Conservation (phyloP, 2,113 vertebrate genomes). For the Pollachius pollachius region DNA sequence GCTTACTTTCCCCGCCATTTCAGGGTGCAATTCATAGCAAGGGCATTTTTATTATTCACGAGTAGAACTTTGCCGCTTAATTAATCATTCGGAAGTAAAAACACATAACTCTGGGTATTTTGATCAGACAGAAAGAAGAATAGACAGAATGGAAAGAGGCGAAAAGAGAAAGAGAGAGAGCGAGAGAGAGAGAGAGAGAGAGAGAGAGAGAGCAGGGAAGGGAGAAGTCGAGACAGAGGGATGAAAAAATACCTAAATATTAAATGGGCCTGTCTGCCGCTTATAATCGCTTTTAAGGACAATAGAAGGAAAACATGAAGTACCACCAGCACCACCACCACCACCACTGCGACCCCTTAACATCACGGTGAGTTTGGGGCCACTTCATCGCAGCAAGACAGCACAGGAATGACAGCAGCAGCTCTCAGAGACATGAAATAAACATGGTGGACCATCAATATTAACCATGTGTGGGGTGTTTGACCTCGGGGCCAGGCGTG, state of each 20-base stretch:
- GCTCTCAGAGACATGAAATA: conserved; percentile 32
- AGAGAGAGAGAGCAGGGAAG: neutral
- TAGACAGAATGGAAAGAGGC: too few species aligned
- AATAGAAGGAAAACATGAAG: conserved; percentile 28
- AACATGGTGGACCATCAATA: conserved; percentile 48
- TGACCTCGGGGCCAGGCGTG: too few species aligned
- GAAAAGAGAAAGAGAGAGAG: neutral
- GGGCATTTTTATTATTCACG: too few species aligned
- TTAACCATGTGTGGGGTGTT: conserved; percentile 32
- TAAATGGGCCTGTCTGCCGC: conserved; percentile 65
- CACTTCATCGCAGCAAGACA: conserved; percentile 38
- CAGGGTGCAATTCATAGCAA: too few species aligned
- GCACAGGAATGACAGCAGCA: conserved; percentile 8
- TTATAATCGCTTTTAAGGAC: conserved; percentile 67
- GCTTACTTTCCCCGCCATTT: too few species aligned
- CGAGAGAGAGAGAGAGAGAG: neutral
- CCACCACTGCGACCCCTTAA: neutral
- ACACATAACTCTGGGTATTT: too few species aligned
- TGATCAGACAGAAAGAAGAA: too few species aligned
- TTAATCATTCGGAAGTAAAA: too few species aligned
- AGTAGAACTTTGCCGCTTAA: too few species aligned
- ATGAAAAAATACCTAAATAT: conserved; percentile 56
- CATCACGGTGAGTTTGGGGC: conserved; percentile 28
- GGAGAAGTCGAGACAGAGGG: neutral
- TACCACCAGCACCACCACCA: too few species aligned